Evolutionary conservation across 2,113 vertebrate species (phyloP).

Genomic region (Furnarius figulus): DNA sequence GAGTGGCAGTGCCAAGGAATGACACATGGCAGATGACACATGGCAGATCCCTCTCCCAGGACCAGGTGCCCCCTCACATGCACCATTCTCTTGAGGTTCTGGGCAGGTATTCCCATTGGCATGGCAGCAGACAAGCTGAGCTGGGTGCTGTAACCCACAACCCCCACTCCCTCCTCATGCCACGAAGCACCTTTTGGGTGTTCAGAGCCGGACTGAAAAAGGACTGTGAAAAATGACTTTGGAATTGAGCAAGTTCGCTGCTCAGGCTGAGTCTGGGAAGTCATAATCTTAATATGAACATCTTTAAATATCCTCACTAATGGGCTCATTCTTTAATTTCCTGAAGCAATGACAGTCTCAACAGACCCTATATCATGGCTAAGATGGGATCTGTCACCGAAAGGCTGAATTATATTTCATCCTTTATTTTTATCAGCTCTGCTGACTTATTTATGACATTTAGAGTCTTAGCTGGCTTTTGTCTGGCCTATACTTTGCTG

Average conservation of each 20-base stretch:
- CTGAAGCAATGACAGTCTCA: slow-evolving; percentile 58
- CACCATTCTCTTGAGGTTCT: not conserved
- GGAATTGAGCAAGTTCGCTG: not conserved
- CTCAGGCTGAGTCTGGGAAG: not conserved
- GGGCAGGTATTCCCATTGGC: not conserved
- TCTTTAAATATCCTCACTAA: slow-evolving; percentile 60
- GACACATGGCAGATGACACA: not conserved
- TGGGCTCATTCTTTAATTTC: slow-evolving; percentile 72
- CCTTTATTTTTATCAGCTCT: slow-evolving; percentile 59
- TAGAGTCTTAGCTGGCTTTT: slow-evolving; percentile 13
- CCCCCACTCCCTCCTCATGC: accelerated
- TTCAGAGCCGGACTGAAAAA: not conserved
- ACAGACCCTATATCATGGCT: slow-evolving; percentile 46
- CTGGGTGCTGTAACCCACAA: not conserved
- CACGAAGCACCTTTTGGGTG: not conserved
- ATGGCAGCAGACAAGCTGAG: accelerated
- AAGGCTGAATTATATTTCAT: slow-evolving; percentile 67
- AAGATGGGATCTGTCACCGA: slow-evolving; percentile 56
- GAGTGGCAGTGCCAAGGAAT: not conserved
- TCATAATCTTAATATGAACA: slow-evolving; percentile 50
- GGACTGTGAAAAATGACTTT: not conserved
- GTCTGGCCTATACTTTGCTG: slow-evolving; percentile 11
- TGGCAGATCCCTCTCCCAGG: not conserved
- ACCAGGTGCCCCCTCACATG: not conserved
- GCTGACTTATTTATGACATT: slow-evolving; percentile 55